phyloP scores from a whole-genome alignment of 2,888 invertebrate genomes.

The Synergus umbraculus region DNA sequence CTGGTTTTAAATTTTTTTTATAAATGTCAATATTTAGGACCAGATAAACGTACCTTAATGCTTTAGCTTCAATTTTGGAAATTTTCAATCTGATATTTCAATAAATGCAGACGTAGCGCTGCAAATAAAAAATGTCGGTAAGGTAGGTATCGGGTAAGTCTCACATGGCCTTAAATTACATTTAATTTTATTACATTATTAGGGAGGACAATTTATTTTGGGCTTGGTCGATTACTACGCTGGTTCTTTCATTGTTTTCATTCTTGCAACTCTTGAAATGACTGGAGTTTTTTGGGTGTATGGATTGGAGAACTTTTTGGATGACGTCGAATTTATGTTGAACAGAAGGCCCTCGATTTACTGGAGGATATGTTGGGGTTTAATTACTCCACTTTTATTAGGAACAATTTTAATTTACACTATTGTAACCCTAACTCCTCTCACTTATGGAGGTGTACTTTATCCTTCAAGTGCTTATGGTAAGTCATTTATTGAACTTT shows the following conservation, averaged over 20 bases:
- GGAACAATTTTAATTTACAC: slow-evolving; percentile 86
- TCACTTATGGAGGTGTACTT: slow-evolving; percentile 81
- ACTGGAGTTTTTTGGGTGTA: slow-evolving; percentile 78
- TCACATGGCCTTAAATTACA: no score
- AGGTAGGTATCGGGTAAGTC: no score
- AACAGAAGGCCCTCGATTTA: slow-evolving; percentile 84
- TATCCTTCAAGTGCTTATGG: slow-evolving; percentile 83
- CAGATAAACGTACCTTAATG: no score
- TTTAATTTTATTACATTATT: slow-evolving; percentile 5
- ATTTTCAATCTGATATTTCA: no score
- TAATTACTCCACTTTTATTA: slow-evolving; percentile 86
- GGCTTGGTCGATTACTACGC: slow-evolving; percentile 78
- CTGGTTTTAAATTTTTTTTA: no score
- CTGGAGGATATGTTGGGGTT: slow-evolving; percentile 90
- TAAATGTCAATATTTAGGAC: no score
- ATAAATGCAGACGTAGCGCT: no score
- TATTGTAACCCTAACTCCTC: slow-evolving; percentile 80
- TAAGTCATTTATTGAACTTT: slow-evolving; percentile 77
- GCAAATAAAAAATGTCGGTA: no score
- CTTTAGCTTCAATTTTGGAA: no score
- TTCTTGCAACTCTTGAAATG: slow-evolving; percentile 77
- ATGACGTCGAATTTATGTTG: slow-evolving; percentile 90
- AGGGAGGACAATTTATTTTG: slow-evolving; percentile 78
- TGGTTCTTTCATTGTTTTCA: slow-evolving; percentile 77
- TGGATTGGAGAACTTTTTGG: slow-evolving; percentile 81